A percentile compares a stretch with the other conserved stretches of the same genome.
phyloP scores from a whole-genome alignment of 1,140 invertebrate species.

The Dendrolimus punctatus region DNA sequence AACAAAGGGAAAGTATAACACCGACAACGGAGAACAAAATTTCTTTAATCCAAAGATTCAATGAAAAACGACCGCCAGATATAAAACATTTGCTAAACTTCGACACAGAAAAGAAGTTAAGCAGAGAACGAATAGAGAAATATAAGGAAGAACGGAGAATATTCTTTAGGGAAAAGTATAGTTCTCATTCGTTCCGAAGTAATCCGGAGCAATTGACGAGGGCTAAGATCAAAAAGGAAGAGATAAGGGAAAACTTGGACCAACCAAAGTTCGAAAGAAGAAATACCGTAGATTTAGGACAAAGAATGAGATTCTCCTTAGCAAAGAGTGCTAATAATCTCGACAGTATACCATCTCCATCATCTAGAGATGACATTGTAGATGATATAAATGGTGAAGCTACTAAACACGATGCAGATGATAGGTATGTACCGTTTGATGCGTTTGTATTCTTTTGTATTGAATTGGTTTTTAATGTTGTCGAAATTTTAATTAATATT shows the following conservation, averaged over 20 bases:
- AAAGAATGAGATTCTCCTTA: slow-evolving; percentile 57
- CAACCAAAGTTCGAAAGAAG: slow-evolving; percentile 58
- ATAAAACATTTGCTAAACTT: slow-evolving; percentile 66
- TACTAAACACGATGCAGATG: too few relatives aligned
- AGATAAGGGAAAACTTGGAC: slow-evolving; percentile 38
- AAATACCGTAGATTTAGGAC: slow-evolving; percentile 65
- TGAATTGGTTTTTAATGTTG: too few relatives aligned
- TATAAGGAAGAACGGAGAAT: slow-evolving; percentile 93
- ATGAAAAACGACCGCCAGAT: slow-evolving; percentile 39
- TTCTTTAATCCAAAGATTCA: slow-evolving; percentile 71
- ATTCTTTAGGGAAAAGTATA: slow-evolving; percentile 89
- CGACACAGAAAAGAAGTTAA: slow-evolving; percentile 73
- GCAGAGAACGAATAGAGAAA: slow-evolving; percentile 87
- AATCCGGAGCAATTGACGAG: slow-evolving; percentile 50
- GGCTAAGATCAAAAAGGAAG: slow-evolving; percentile 55
- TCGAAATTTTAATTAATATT: too few relatives aligned
- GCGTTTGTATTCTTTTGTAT: too few relatives aligned
- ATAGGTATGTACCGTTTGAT: too few relatives aligned
- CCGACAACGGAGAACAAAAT: slow-evolving; percentile 75
- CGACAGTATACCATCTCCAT: slow-evolving; percentile 48
- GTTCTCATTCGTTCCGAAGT: slow-evolving; percentile 85
- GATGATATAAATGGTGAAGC: slow-evolving; percentile 11
- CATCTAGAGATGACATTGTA: slow-evolving; percentile 23
- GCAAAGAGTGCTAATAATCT: slow-evolving; percentile 49
- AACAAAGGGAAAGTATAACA: slow-evolving; percentile 55